Evolutionary conservation across 1,140 invertebrate genomes (phyloP).

Genomic region (Scaptodrosophila lebanonensis): DNA sequence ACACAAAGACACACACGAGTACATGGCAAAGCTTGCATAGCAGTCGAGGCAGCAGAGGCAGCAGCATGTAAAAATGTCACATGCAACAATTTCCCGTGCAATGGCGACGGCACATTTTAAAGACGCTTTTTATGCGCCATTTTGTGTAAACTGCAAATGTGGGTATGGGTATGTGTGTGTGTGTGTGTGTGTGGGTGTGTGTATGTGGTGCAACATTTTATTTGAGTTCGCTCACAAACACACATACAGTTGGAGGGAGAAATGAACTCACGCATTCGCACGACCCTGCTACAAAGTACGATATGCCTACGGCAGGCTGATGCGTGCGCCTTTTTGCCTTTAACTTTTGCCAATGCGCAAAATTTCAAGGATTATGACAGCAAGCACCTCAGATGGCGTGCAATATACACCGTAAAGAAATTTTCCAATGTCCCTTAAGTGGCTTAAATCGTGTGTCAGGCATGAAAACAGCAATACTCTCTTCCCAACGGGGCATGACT

Average conservation of each 20-base stretch:
- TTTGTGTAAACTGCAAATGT: slow-evolving; percentile 51
- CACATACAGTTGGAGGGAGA: too few species aligned
- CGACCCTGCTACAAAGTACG: slow-evolving; percentile 16
- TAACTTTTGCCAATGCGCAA: slow-evolving; percentile 26
- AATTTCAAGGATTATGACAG: slow-evolving; percentile 32
- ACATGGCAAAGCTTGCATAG: slow-evolving; percentile 51
- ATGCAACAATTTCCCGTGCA: slow-evolving; percentile 64
- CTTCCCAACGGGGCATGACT: too few species aligned
- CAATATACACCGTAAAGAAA: too few species aligned
- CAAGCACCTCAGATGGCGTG: too few species aligned
- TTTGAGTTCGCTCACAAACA: slow-evolving; percentile 53
- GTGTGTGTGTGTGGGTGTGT: slow-evolving; percentile 1
- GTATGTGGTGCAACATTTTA: slow-evolving; percentile 50
- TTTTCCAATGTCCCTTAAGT: too few species aligned
- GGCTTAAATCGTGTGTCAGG: too few species aligned
- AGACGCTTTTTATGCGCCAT: slow-evolving; percentile 66
- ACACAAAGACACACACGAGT: slow-evolving; percentile 21
- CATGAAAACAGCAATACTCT: too few species aligned
- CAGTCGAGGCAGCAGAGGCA: not conserved
- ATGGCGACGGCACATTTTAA: slow-evolving; percentile 46
- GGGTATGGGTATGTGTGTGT: slow-evolving; percentile 6
- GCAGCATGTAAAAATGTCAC: slow-evolving; percentile 46
- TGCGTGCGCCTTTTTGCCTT: slow-evolving; percentile 23
- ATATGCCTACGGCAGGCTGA: slow-evolving; percentile 30
- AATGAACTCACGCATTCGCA: not conserved